Percentiles rank a stretch among this genome's conserved stretches.
Conservation (phyloP, 2,797 vertebrate species). For the Labeo calbasu region DNA sequence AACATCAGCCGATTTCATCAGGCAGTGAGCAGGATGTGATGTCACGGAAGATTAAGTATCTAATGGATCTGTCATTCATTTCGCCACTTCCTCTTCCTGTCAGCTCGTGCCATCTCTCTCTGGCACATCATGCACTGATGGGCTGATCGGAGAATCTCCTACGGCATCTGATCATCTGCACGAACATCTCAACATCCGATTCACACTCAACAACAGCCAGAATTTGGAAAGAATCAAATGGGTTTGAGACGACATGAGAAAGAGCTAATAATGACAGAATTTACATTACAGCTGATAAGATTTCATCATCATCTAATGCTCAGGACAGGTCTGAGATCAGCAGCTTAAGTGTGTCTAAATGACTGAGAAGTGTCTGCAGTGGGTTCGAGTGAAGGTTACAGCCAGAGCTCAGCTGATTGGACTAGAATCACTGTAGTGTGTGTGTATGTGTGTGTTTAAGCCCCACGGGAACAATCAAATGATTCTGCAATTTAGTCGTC, state of each 20-base stretch:
- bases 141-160: neutral
- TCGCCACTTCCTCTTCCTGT: conserved; percentile 39
- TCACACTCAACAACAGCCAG: neutral
- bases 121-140: neutral
- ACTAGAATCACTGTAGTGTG: neutral
- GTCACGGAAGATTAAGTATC: conserved; percentile 42
- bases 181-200: neutral
- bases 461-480: conserved; percentile 24
- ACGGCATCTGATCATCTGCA: neutral
- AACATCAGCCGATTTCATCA: neutral
- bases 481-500: conserved; percentile 26
- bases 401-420: conserved; percentile 21
- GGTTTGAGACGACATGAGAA: neutral
- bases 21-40: conserved; percentile 8
- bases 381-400: conserved; percentile 30
- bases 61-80: conserved; percentile 48
- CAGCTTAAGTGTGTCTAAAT: neutral
- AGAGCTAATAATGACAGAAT: neutral
- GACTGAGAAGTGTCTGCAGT: neutral
- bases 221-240: neutral
- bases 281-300: neutral
- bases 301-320: neutral
- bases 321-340: conserved; percentile 24
- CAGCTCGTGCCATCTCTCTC: conserved; percentile 3
- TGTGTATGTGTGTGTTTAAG: neutral